Evolutionary conservation across 1,140 invertebrate species (phyloP).

Genomic region (Zophobas atratus): DNA sequence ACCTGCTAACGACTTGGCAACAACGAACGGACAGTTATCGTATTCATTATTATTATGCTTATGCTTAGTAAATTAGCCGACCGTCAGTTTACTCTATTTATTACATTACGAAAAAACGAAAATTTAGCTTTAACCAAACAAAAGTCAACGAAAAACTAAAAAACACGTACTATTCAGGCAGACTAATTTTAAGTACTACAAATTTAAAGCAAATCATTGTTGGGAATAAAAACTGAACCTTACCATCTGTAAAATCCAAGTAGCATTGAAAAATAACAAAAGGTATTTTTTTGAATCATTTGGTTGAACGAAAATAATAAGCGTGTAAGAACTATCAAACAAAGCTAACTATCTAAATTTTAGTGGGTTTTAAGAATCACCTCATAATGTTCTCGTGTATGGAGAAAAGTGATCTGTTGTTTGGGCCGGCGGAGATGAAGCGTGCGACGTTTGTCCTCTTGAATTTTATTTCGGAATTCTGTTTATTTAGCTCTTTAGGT

Average conservation of each 20-base stretch:
- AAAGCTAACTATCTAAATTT: too few species aligned
- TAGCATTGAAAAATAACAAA: conserved; percentile 66
- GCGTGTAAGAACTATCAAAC: conserved; percentile 47
- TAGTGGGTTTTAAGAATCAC: too few species aligned
- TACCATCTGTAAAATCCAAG: conserved; percentile 67
- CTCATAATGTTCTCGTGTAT: too few species aligned
- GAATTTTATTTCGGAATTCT: too few species aligned
- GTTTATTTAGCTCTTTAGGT: too few species aligned
- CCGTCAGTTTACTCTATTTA: conserved; percentile 19
- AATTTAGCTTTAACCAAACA: conserved; percentile 48
- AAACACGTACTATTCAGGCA: conserved; percentile 63
- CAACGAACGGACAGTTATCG: conserved; percentile 11
- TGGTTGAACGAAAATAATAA: conserved; percentile 56
- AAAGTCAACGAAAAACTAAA: conserved; percentile 56
- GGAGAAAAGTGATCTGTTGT: too few species aligned
- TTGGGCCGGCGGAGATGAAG: too few species aligned
- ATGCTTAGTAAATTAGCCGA: conserved; percentile 24
- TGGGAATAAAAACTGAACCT: conserved; percentile 65
- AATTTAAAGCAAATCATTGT: conserved; percentile 60
- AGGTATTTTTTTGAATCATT: conserved; percentile 57
- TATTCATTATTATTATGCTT: neutral
- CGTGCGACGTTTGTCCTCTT: too few species aligned
- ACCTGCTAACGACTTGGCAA: neutral
- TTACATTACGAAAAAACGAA: neutral
- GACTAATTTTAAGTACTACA: conserved; percentile 61